phyloP scores from a whole-genome alignment of 2,113 vertebrate species.

The Climacteris rufus region DNA sequence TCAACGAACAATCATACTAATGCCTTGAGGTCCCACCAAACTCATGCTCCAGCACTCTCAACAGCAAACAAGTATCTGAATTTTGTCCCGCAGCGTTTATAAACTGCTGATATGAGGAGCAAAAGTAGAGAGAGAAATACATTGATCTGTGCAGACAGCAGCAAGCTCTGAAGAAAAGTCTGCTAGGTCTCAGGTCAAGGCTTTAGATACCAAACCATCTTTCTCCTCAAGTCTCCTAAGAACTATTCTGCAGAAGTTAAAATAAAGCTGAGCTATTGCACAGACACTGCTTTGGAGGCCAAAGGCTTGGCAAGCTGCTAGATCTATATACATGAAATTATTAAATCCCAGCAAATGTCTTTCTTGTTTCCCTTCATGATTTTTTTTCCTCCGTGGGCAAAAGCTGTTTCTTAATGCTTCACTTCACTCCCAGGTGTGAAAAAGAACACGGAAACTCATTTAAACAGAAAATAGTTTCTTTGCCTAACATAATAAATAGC shows the following conservation, averaged over 20 bases:
- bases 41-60: background rate
- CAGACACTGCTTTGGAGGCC: background rate
- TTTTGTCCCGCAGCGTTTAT: background rate
- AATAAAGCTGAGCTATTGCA: background rate
- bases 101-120: background rate
- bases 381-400: background rate
- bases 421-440: background rate
- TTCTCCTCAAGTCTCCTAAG: background rate
- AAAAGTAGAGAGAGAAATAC: background rate
- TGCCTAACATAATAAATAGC: constrained; percentile 13
- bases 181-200: background rate
- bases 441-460: background rate
- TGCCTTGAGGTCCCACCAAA: background rate
- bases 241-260: background rate
- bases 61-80: background rate
- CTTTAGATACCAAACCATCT: background rate
- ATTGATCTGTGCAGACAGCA: background rate
- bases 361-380: background rate
- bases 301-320: background rate
- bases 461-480: constrained; percentile 10
- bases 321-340: background rate
- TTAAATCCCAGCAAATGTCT: background rate
- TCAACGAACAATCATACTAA: background rate
- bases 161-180: background rate
- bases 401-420: background rate